Base-by-base conservation (phyloP, 92 coral and sea anemone species). In the Epizoanthus scotinus region DNA sequence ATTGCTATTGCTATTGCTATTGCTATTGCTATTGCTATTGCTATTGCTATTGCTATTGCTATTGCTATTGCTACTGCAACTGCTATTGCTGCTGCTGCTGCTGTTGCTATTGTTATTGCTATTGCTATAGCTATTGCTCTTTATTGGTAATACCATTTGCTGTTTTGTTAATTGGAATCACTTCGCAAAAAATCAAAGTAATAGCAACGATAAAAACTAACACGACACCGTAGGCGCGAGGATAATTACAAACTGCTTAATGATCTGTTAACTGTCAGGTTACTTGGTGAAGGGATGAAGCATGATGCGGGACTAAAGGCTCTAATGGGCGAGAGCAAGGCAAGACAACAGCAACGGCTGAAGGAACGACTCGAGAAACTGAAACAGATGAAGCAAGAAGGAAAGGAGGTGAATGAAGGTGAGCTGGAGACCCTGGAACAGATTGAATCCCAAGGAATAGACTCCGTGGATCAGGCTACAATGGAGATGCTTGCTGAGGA, bases 231-330 rank as follows among this genome's bases (percentile, higher is more conserved):
- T 31, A 31, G 36, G 4, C 36, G 36, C 36, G 1, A 4, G 36
- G 36, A 31, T 31, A 31, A 31, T 31, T 31, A 31, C 36, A 31
- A 31, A 31, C 36, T 4, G 47, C 47, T 40, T 8, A 8, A 2
- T 5, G 3, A 31, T 31, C 36, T 31, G 36, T 54, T 13, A 17
- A 34, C 12, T 1, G 14, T 7, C 38, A 92, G 97, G 84, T 79
- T 95, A 58, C 90, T 95, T 54, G 98, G 98, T 29, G 98, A 95
- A 67, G 97, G 98, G 27, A 82, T 90, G 79, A 90, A 95, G 62
- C 94, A 92, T 77, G 98, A 91, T n/a, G 92, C 97, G 3, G 90
- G 91, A 10, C 83, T 95, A 69, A 90, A 93, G 26, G 94, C 92
- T 25, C 73, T 95, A 53, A 86, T 95, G 91, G 97, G 97, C 6